Evolutionary conservation across 2,888 invertebrate genomes (phyloP).

Genomic region (Thereva unica): DNA sequence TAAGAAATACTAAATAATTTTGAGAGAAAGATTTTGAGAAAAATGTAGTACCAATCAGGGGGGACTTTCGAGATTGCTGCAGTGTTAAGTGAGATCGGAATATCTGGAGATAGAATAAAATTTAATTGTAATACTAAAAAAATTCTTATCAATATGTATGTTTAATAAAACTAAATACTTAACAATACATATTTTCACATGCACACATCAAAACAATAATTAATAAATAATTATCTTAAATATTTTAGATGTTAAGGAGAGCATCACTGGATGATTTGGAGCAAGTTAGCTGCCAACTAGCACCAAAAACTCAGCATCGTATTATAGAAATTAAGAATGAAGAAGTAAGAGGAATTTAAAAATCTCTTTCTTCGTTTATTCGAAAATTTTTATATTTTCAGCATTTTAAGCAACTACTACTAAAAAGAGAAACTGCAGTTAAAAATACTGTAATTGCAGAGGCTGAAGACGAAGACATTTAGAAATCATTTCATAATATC

Average conservation of each 20-base stretch:
- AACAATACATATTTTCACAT: too few species aligned
- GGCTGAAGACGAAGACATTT: slow-evolving; percentile 63
- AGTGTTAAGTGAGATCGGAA: too few species aligned
- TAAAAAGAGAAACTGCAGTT: slow-evolving; percentile 60
- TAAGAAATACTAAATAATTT: too few species aligned
- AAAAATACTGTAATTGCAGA: slow-evolving; percentile 73
- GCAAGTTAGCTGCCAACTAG: slow-evolving; percentile 77
- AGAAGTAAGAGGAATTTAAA: slow-evolving; percentile 63
- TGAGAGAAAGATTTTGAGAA: too few species aligned
- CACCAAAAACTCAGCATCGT: slow-evolving; percentile 80
- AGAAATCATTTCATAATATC: neutral
- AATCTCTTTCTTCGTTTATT: neutral
- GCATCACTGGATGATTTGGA: slow-evolving; percentile 82
- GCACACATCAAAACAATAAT: too few species aligned
- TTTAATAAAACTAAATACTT: too few species aligned
- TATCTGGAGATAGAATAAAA: too few species aligned
- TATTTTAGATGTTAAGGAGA: slow-evolving; percentile 65
- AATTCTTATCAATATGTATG: too few species aligned
- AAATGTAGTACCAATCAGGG: too few species aligned
- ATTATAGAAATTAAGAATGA: slow-evolving; percentile 75
- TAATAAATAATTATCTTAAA: neutral
- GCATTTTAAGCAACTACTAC: slow-evolving; percentile 54
- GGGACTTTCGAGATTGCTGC: too few species aligned
- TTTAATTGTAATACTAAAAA: too few species aligned
- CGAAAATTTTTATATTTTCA: slow-evolving; percentile 40